These are phyloP conservation scores for Belonocnema kinseyi DNA, from an alignment of 1,140 invertebrate genomes.

Conservation along the genomic window DNA sequence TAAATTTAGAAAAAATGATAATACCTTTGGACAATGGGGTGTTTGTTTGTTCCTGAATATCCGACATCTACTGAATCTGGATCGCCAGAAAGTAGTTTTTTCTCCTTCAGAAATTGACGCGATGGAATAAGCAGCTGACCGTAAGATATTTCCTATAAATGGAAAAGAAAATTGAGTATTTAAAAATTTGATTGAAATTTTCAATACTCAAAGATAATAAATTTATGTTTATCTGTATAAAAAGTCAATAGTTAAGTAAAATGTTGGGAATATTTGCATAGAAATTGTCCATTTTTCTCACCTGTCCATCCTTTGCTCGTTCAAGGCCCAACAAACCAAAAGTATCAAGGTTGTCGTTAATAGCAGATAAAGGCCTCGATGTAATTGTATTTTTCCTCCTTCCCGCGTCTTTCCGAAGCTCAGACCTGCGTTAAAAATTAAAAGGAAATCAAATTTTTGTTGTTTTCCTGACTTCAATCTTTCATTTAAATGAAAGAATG, in stretches of 20 bases:
- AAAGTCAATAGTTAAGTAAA: too few relatives aligned
- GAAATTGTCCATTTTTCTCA: conserved; percentile 63
- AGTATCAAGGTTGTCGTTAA: conserved; percentile 89
- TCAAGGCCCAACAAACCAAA: conserved; percentile 90
- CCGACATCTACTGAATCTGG: conserved; percentile 76
- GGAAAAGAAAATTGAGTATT: conserved; percentile 12
- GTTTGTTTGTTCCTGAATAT: conserved; percentile 66
- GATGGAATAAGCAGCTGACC: conserved; percentile 88
- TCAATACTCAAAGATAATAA: neutral
- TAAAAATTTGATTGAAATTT: neutral
- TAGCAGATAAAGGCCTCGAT: conserved; percentile 87
- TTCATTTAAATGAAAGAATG: too few relatives aligned
- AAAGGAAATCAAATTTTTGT: neutral
- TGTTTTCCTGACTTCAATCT: too few relatives aligned
- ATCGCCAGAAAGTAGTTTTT: conserved; percentile 75
- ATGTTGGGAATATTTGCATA: too few relatives aligned
- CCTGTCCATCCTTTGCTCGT: conserved; percentile 88
- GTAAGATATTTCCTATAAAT: conserved; percentile 86
- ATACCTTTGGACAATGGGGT: conserved; percentile 83
- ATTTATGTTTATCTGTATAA: neutral
- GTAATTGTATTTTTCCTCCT: conserved; percentile 88
- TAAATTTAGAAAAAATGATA: conserved; percentile 52
- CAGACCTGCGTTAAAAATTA: conserved; percentile 76
- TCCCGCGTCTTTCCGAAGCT: conserved; percentile 85
- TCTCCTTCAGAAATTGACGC: conserved; percentile 75